Percentiles rank a stretch among this genome's conserved stretches.
Conservation (phyloP, 1,140 invertebrate genomes). For the Drosophila ercepeae region DNA sequence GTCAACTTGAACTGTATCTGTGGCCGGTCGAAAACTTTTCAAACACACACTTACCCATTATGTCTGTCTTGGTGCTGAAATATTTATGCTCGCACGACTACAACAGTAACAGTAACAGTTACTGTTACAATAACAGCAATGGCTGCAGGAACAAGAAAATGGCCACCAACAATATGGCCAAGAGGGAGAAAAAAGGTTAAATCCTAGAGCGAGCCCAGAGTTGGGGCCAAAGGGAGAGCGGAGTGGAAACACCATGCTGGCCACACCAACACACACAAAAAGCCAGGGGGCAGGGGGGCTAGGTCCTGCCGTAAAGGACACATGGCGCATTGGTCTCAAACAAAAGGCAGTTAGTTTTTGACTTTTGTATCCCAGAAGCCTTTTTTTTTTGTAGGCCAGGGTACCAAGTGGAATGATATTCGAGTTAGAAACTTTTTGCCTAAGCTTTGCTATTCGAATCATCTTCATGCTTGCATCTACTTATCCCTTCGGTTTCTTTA, state of each 20-base stretch:
- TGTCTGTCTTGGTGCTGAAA: conserved; percentile 49
- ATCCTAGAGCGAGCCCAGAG: conserved; percentile 38
- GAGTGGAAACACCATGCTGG: conserved; percentile 12
- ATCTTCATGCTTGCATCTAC: too few species aligned
- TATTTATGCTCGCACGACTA: conserved; percentile 68
- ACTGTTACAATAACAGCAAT: conserved; percentile 24
- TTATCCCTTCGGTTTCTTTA: too few species aligned
- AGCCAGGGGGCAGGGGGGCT: conserved; percentile 13
- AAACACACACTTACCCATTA: conserved; percentile 19
- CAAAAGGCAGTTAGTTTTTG: conserved; percentile 78
- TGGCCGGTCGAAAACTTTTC: conserved; percentile 1
- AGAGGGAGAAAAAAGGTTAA: conserved; percentile 64
- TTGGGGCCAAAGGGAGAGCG: conserved; percentile 9
- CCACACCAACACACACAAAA: conserved; percentile 7
- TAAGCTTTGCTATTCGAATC: too few species aligned
- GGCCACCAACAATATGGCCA: conserved; percentile 62
- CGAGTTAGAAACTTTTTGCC: not conserved
- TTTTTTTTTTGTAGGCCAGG: conserved; percentile 12
- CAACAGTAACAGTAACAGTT: conserved; percentile 38
- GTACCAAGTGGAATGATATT: not conserved
- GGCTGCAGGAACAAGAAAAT: conserved; percentile 31
- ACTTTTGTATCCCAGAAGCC: conserved; percentile 50
- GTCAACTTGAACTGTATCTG: conserved; percentile 7
- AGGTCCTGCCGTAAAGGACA: conserved; percentile 58
- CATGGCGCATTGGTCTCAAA: conserved; percentile 71